phyloP scores from a whole-genome alignment of 2,888 invertebrate genomes.

The Torymus texanus region DNA sequence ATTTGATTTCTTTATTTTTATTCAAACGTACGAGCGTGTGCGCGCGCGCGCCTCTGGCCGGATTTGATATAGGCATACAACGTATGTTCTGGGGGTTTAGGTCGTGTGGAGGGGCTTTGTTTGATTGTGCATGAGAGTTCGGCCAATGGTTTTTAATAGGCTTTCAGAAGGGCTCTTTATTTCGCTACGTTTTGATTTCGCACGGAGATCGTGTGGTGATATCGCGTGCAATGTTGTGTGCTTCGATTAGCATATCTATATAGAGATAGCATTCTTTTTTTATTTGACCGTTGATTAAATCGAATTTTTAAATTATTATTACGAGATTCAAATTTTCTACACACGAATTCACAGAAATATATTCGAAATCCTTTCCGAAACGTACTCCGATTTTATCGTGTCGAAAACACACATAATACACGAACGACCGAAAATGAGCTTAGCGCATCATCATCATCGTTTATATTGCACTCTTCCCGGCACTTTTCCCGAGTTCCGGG shows the following conservation, averaged over 20 bases:
- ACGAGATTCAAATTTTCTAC: too few species aligned
- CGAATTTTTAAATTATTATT: too few species aligned
- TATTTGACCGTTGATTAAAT: too few species aligned
- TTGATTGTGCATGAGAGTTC: conserved; percentile 32
- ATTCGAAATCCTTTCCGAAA: too few species aligned
- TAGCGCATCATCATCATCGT: conserved; percentile 23
- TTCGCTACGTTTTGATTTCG: not conserved
- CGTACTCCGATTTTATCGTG: too few species aligned
- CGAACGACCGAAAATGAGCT: conserved; percentile 16
- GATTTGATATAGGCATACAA: conserved; percentile 23
- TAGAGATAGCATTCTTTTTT: too few species aligned
- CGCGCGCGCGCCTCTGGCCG: not conserved
- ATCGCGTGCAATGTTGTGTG: not conserved
- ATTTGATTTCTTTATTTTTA: conserved; percentile 55
- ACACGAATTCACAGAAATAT: too few species aligned
- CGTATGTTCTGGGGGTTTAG: conserved; percentile 4
- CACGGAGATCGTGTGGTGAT: not conserved
- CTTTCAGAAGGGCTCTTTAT: conserved; percentile 45
- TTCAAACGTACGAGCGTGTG: conserved; percentile 20
- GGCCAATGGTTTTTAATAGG: conserved; percentile 45
- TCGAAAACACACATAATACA: not conserved
- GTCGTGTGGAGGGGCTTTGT: conserved; percentile 29
- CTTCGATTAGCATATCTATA: too few species aligned
- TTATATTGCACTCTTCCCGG: conserved; percentile 44
- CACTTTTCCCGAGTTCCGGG: conserved; percentile 43